These are phyloP conservation scores for Diorhabda sublineata DNA, from an alignment of 1,140 invertebrate genomes.

Conservation along the genomic window DNA sequence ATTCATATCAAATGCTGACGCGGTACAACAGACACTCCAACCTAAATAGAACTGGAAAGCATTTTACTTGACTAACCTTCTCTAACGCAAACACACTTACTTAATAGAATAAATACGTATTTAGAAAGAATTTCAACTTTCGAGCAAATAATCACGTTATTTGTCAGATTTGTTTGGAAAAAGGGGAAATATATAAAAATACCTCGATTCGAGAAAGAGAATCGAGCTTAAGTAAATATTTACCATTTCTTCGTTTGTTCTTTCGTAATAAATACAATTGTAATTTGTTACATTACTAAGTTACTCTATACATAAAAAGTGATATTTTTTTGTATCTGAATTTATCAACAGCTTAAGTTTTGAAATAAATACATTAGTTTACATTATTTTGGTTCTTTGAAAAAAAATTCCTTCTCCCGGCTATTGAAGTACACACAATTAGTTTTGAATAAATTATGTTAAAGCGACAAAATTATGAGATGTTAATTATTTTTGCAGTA, in stretches of 20 bases:
- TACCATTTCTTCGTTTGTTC: background rate
- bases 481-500: no score
- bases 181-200: conserved; percentile 4
- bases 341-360: no score
- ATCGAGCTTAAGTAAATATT: conserved; percentile 5
- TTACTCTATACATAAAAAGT: no score
- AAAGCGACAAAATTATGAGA: no score
- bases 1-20: conserved; percentile 28
- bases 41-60: conserved; percentile 16
- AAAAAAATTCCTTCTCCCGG: no score
- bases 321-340: no score
- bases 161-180: conserved; percentile 19
- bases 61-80: conserved; percentile 16
- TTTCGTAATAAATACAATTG: conserved; percentile 1
- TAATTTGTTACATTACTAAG: background rate
- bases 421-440: no score
- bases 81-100: conserved; percentile 20
- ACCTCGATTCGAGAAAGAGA: conserved; percentile 20
- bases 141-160: conserved; percentile 18
- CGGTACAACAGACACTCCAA: conserved; percentile 12
- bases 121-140: conserved; percentile 22
- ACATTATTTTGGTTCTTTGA: no score
- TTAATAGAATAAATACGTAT: conserved; percentile 19
- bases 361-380: no score
- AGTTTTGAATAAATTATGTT: no score